phyloP scores from a whole-genome alignment of 2,888 invertebrate species.

The Meiosimyza platycephala region DNA sequence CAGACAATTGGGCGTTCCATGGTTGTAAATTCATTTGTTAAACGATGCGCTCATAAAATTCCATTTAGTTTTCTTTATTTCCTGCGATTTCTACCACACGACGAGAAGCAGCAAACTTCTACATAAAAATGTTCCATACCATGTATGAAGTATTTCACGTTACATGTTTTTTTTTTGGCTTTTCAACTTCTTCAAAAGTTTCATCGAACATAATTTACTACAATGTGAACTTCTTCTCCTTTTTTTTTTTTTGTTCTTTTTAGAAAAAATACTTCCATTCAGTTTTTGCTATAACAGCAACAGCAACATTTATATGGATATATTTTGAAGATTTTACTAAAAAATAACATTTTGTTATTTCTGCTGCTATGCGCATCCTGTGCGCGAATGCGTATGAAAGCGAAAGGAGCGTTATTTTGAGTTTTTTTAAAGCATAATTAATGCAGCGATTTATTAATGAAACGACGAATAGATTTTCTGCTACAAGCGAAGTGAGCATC shows the following conservation, averaged over 20 bases:
- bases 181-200: constrained; percentile 19
- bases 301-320: no score
- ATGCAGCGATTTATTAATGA: constrained; percentile 63
- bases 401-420: background rate
- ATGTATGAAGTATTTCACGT: constrained; percentile 27
- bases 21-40: constrained; percentile 69
- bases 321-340: no score
- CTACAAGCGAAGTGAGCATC: background rate
- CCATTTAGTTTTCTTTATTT: constrained; percentile 46
- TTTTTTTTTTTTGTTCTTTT: constrained; percentile 31
- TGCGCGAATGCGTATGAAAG: background rate
- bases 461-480: constrained; percentile 30
- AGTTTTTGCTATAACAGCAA: constrained; percentile 10
- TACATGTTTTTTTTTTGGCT: background rate
- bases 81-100: constrained; percentile 43
- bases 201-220: constrained; percentile 27
- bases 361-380: no score
- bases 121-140: constrained; percentile 27
- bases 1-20: constrained; percentile 68
- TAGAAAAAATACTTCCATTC: constrained; percentile 38
- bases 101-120: constrained; percentile 7
- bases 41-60: constrained; percentile 68
- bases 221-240: constrained; percentile 8
- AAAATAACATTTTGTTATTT: no score
- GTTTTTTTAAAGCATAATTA: constrained; percentile 54